Evolutionary conservation across 2,797 vertebrate genomes (phyloP).

Genomic region (Sebastes itinus): DNA sequence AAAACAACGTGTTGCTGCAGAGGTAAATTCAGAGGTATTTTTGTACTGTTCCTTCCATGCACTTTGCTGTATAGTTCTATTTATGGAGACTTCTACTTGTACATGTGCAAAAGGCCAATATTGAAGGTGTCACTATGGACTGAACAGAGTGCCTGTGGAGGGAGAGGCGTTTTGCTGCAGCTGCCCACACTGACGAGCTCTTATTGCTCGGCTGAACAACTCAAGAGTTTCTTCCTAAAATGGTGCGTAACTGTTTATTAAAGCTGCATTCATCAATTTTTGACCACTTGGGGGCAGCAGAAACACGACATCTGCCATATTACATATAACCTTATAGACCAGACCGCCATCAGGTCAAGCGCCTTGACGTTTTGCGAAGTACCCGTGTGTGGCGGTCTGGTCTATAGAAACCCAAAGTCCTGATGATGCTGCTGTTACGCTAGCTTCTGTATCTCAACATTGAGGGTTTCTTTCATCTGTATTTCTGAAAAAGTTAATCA

Average conservation of each 20-base stretch:
- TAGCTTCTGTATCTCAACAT: not conserved
- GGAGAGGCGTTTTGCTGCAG: conserved; percentile 33
- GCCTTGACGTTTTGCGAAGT: not conserved
- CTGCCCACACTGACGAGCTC: conserved; percentile 30
- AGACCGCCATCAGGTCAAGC: not conserved
- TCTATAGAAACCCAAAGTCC: not conserved
- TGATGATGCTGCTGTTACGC: not conserved
- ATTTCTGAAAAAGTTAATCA: not conserved
- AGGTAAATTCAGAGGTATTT: conserved; percentile 78
- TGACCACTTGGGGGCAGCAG: not conserved
- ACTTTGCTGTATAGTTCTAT: conserved; percentile 79
- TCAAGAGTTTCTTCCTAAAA: conserved; percentile 25
- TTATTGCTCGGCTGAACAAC: not conserved
- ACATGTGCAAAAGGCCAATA: conserved; percentile 67
- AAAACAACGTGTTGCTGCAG: conserved; percentile 64
- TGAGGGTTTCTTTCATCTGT: not conserved
- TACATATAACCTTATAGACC: not conserved
- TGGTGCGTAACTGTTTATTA: not conserved
- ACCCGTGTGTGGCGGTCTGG: not conserved
- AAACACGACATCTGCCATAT: not conserved
- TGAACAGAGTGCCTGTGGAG: conserved; percentile 67
- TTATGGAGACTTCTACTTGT: conserved; percentile 74
- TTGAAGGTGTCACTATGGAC: conserved; percentile 45
- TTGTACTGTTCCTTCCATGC: conserved; percentile 78
- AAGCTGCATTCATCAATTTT: conserved; percentile 24